Evolutionary conservation across 2,797 vertebrate species (phyloP).

Genomic region (Allobates femoralis): DNA sequence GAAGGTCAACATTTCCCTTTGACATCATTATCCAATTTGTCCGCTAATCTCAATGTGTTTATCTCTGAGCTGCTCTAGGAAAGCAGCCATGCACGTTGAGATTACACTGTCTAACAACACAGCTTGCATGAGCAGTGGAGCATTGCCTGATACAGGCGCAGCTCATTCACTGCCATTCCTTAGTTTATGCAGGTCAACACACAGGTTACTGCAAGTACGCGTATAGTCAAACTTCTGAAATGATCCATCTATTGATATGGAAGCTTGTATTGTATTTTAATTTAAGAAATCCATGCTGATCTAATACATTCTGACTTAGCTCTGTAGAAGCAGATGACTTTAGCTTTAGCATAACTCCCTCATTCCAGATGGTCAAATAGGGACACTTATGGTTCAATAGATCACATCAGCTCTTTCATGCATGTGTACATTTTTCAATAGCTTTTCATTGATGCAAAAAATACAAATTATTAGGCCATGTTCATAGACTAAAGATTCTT

Average conservation of each 20-base stretch:
- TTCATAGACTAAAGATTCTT: not conserved
- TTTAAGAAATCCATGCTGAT: not conserved
- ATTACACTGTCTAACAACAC: constrained; percentile 60
- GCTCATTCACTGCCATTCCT: not conserved
- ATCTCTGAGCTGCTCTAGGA: constrained; percentile 59
- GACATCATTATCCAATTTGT: constrained; percentile 61
- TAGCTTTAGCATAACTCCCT: not conserved
- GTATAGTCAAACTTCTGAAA: not conserved
- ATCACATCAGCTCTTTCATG: not conserved
- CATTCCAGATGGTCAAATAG: constrained; percentile 1
- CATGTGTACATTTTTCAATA: not conserved
- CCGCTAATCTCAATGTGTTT: constrained; percentile 60
- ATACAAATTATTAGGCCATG: not conserved
- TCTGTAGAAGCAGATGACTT: not conserved
- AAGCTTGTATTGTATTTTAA: not conserved
- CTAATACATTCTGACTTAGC: not conserved
- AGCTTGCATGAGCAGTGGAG: constrained; percentile 29
- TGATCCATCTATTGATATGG: not conserved
- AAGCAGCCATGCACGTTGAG: constrained; percentile 53
- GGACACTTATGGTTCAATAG: not conserved
- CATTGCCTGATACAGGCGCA: not conserved
- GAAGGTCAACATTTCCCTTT: constrained; percentile 43
- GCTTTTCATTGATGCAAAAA: not conserved
- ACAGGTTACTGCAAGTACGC: not conserved
- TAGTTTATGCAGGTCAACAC: constrained; percentile 6